Conservation (phyloP, 2,113 vertebrate genomes). For the Brachionichthys hirsutus region DNA sequence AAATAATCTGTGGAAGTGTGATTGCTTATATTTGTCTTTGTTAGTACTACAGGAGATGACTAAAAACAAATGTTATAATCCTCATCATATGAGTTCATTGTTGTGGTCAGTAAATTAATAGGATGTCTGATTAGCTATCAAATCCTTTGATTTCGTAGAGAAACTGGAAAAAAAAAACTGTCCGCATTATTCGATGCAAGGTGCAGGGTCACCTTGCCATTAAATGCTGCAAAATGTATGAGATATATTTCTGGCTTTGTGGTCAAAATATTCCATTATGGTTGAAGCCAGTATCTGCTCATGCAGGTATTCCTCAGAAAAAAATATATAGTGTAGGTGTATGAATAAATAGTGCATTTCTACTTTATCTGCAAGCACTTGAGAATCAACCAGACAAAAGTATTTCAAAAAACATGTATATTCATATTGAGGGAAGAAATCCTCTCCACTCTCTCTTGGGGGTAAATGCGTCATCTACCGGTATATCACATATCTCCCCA, state of each 20-base stretch:
- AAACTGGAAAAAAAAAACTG: too few relatives aligned
- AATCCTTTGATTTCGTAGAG: too few relatives aligned
- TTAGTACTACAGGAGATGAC: too few relatives aligned
- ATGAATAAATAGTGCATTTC: too few relatives aligned
- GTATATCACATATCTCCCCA: constrained; percentile 48
- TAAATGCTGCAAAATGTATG: not conserved
- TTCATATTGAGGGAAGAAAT: constrained; percentile 20
- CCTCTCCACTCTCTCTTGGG: constrained; percentile 10
- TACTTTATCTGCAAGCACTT: constrained; percentile 1
- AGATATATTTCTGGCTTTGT: not conserved
- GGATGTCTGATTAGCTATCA: too few relatives aligned
- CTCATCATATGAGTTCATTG: too few relatives aligned
- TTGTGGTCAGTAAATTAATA: too few relatives aligned
- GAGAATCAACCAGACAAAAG: not conserved
- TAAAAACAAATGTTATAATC: too few relatives aligned
- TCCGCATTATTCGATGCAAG: too few relatives aligned
- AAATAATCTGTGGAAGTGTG: not conserved
- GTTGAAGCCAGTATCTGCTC: too few relatives aligned
- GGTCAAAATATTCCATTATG: not conserved
- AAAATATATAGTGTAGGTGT: too few relatives aligned
- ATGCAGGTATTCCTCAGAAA: not conserved
- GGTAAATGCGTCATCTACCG: constrained; percentile 42
- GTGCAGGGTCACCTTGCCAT: not conserved
- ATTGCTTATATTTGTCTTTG: not conserved
- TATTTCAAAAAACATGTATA: constrained; percentile 13